phyloP scores from a whole-genome alignment of 2,113 vertebrate genomes.

The Menura novaehollandiae region DNA sequence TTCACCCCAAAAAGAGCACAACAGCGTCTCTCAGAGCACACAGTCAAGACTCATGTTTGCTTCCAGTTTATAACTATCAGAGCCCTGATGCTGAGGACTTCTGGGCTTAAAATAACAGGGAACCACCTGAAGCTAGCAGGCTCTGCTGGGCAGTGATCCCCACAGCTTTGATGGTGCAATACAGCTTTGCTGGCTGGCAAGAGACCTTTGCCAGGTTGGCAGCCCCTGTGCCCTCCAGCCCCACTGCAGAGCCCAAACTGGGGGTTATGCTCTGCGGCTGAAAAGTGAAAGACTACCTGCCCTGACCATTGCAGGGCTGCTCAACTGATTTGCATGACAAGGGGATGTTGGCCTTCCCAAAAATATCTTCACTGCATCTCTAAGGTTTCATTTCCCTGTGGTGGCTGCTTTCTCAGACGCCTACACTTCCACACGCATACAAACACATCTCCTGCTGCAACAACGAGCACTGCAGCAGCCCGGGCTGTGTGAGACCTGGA shows the following conservation, averaged over 20 bases:
- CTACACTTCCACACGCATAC: background rate
- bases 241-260: accelerated
- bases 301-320: slow-evolving; percentile 83
- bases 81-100: background rate
- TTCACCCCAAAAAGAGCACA: background rate
- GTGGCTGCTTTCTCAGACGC: background rate
- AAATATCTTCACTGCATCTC: background rate
- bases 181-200: accelerated
- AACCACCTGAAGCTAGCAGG: background rate
- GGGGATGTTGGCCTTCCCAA: background rate
- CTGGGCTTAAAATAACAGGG: background rate
- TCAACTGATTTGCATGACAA: slow-evolving; percentile 81
- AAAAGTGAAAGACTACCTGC: slow-evolving; percentile 18
- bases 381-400: background rate
- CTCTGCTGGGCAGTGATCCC: background rate
- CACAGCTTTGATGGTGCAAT: background rate
- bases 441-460: accelerated
- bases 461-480: accelerated
- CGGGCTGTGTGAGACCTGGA: background rate
- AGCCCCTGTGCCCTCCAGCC: background rate
- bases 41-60: background rate
- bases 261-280: accelerated
- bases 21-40: accelerated
- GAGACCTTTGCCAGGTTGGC: accelerated
- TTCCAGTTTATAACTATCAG: accelerated